Base-by-base conservation (phyloP, 2,888 invertebrate genomes). In the Andrena hattorfiana region DNA sequence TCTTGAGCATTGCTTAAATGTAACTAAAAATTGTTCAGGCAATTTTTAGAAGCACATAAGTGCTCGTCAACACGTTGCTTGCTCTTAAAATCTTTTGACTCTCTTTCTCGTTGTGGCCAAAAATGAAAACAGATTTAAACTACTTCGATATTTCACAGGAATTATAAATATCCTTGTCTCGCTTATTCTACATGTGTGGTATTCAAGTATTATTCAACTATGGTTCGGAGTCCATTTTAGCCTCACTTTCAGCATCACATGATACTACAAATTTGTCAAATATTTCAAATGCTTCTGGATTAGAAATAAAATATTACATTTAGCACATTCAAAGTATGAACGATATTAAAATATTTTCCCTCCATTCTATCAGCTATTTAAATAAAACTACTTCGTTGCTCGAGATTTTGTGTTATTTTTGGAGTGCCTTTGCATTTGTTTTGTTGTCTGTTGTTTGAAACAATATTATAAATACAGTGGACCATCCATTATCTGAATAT, bases 351-450 rank as follows among this genome's bases (percentile, higher is more conserved):
- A 30, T 20, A 13, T 2, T 59, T 48, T 59, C 35, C 48, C 23
- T 30, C 20, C 59, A 7, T 59, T 48, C 7, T 63, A 7, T 67
- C 3, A 10, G 28, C n/a, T 48, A 28, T 16, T 30, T 30, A 20
- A 70, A 30, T 70, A 48, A 70, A 70, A 20, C n/a, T 56, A 49
- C 30, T 35, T 35, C 35, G 7, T 20, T 59, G 13, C 20, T 16
- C 3, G 28, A n/a, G 28, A 28, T 60, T 59, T 59, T 32, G 8
- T 16, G 6, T 2, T 20, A 70, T 13, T 48, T 28, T 48, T 20
- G 10, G 30, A 60, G 20, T 70, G 42, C 28, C 48, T 20, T 60
- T 28, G 13, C 20, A 48, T 20, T 70, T 70, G 4, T 4, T 20
- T 51, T 70, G 28, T 6, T 13, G n/a, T 23, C 10, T 13, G 7